Evolutionary conservation across 2,113 vertebrate species (phyloP).

Genomic region (Crypturellus undulatus): DNA sequence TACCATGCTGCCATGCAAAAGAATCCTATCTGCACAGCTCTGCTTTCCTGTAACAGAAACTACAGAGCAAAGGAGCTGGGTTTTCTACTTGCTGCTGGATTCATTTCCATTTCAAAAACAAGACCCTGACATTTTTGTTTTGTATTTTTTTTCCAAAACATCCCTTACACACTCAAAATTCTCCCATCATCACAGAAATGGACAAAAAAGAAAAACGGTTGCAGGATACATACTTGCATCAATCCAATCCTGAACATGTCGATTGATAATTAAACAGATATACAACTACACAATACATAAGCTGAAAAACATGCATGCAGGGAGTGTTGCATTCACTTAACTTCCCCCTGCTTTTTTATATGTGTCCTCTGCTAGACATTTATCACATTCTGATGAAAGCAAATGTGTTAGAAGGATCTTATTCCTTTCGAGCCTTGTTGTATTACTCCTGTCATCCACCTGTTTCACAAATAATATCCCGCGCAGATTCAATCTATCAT

Average conservation of each 20-base stretch:
- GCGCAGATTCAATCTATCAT: neutral
- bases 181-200: neutral
- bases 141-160: neutral
- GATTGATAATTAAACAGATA: neutral
- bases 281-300: neutral
- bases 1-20: neutral
- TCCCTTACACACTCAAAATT: neutral
- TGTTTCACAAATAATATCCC: neutral
- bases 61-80: neutral
- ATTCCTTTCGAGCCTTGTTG: neutral
- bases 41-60: neutral
- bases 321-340: neutral
- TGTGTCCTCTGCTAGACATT: neutral
- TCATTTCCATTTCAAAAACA: conserved; percentile 49
- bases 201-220: neutral
- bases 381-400: conserved; percentile 28
- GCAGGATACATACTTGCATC: neutral
- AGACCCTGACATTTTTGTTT: neutral
- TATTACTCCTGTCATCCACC: neutral
- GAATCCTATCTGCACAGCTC: neutral
- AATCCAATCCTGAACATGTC: neutral
- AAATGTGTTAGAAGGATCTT: neutral
- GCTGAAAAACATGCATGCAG: neutral
- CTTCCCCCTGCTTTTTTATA: neutral
- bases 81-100: neutral